Conservation (phyloP, 2,113 vertebrate genomes). For the Pangasianodon gigas region DNA sequence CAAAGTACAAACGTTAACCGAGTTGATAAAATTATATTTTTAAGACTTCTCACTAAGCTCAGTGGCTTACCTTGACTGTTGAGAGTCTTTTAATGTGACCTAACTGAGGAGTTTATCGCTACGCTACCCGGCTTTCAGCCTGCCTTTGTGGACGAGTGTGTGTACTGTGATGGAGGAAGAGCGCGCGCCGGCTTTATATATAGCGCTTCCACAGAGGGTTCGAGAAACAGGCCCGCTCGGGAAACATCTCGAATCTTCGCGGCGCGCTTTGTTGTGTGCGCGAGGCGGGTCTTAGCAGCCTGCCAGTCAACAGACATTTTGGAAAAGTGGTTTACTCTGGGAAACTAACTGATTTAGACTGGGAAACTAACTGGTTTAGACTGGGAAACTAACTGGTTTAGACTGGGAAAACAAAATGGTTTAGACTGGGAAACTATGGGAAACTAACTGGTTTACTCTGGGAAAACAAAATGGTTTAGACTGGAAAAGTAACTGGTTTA, state of each 20-base stretch:
- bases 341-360: background rate
- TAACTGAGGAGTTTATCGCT: background rate
- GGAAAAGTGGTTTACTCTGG: background rate
- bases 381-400: too few relatives aligned
- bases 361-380: too few relatives aligned
- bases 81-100: background rate
- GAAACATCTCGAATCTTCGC: conserved; percentile 73
- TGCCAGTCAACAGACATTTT: conserved; percentile 57
- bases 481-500: too few relatives aligned
- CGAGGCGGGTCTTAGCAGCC: background rate
- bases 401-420: too few relatives aligned
- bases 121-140: background rate
- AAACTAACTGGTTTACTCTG: too few relatives aligned
- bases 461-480: too few relatives aligned
- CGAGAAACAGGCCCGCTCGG: conserved; percentile 65
- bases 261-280: background rate
- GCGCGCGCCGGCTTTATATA: conserved; percentile 55
- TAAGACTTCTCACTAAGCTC: background rate
- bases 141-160: background rate
- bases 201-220: conserved; percentile 50
- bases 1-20: background rate
- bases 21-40: background rate
- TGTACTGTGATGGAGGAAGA: too few relatives aligned
- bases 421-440: too few relatives aligned
- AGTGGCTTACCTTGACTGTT: background rate